Conservation (phyloP, 92 coral and sea anemone genomes). For the Palythoa heliodiscus region DNA sequence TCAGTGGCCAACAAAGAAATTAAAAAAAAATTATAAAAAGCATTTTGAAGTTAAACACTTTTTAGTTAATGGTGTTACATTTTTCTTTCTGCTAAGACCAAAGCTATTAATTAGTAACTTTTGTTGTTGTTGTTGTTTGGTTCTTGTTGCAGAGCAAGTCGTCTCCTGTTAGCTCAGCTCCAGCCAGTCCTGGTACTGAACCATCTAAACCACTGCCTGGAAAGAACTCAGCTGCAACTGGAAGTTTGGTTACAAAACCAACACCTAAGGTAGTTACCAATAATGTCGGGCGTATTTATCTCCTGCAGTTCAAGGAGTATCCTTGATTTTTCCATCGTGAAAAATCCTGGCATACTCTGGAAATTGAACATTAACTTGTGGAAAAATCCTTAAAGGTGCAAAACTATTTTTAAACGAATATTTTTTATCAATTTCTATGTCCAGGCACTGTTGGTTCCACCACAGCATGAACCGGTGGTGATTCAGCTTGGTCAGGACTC, state of each 20-base stretch:
- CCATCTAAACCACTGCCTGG: constrained; percentile 2
- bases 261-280: constrained; percentile 3
- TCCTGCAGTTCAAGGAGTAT: too few relatives aligned
- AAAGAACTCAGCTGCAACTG: background rate
- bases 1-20: too few relatives aligned
- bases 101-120: too few relatives aligned
- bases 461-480: constrained; percentile 87
- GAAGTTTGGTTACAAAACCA: background rate
- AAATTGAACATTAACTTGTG: too few relatives aligned
- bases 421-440: background rate
- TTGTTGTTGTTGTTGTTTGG: background rate
- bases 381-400: too few relatives aligned
- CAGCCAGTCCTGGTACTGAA: constrained; percentile 33
- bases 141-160: constrained; percentile 10
- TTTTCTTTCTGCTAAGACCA: background rate
- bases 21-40: too few relatives aligned
- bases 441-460: background rate
- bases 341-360: too few relatives aligned
- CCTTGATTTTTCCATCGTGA: background rate
- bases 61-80: too few relatives aligned
- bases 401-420: too few relatives aligned
- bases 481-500: constrained; percentile 94
- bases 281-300: background rate
- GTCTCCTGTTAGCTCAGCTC: constrained; percentile 29
- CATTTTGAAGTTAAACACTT: too few relatives aligned